Conservation (phyloP, 2,888 invertebrate genomes). For the Nymphalis urticae region DNA sequence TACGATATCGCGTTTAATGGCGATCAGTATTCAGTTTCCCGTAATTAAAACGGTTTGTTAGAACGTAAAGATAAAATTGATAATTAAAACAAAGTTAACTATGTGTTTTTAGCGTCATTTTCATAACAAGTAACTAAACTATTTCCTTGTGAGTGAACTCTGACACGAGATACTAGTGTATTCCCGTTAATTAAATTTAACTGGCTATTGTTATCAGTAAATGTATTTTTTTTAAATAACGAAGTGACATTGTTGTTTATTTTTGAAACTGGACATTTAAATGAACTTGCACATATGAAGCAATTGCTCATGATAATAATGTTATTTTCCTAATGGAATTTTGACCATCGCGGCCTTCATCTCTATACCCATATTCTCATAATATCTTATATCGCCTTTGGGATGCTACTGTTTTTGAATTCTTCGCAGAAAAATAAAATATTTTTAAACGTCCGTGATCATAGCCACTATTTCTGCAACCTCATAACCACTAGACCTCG, state of each 20-base stretch:
- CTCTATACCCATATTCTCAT: no score
- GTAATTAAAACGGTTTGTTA: constrained; percentile 70
- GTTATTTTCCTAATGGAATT: no score
- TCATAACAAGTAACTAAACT: constrained; percentile 45
- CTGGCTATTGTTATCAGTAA: constrained; percentile 40
- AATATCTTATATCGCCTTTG: no score
- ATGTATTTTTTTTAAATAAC: constrained; percentile 23
- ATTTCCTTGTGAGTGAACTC: constrained; percentile 71
- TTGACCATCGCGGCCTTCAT: no score
- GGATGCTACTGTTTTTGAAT: no score
- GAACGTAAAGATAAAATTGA: constrained; percentile 63
- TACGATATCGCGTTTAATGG: constrained; percentile 19
- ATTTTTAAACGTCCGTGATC: no score
- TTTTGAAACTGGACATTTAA: background rate
- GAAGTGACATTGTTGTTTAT: background rate
- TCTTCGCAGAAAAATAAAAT: no score
- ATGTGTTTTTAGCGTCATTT: constrained; percentile 49
- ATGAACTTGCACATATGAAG: background rate
- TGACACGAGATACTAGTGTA: constrained; percentile 69
- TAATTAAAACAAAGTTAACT: constrained; percentile 61
- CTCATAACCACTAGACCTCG: no score
- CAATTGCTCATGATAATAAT: no score
- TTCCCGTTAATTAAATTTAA: constrained; percentile 61
- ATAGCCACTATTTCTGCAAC: no score
- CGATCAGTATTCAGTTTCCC: constrained; percentile 59